Evolutionary conservation across 2,113 vertebrate genomes (phyloP).

Genomic region (Daubentonia madagascariensis): DNA sequence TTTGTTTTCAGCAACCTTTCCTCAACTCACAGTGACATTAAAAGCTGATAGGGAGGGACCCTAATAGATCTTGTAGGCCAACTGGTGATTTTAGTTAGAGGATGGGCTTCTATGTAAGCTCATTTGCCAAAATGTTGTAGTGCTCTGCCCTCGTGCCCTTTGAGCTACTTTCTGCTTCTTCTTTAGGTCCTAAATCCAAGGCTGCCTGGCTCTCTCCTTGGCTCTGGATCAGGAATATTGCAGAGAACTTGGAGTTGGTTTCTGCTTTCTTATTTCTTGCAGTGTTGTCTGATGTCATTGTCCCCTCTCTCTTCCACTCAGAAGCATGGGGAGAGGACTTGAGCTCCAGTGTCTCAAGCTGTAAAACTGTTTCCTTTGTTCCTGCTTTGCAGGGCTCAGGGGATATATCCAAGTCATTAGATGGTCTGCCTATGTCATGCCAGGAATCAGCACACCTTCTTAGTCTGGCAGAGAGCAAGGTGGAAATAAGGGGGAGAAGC

Average conservation of each 20-base stretch:
- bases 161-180: neutral
- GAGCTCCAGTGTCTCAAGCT: neutral
- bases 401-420: neutral
- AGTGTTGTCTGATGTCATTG: neutral
- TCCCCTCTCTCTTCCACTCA: neutral
- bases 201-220: neutral
- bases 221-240: neutral
- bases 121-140: no score
- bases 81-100: neutral
- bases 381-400: neutral
- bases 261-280: neutral
- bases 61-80: neutral
- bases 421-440: neutral
- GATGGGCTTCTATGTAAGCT: fast-evolving
- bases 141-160: neutral
- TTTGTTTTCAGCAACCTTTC: neutral
- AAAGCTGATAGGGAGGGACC: neutral
- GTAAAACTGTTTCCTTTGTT: neutral
- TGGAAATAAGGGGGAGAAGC: neutral
- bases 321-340: neutral
- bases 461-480: neutral
- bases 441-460: neutral
- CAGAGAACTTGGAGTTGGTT: neutral
- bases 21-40: neutral
- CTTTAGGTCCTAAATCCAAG: neutral